Conservation (phyloP, 2,797 vertebrate genomes). For the Neopelma chrysocephalum region DNA sequence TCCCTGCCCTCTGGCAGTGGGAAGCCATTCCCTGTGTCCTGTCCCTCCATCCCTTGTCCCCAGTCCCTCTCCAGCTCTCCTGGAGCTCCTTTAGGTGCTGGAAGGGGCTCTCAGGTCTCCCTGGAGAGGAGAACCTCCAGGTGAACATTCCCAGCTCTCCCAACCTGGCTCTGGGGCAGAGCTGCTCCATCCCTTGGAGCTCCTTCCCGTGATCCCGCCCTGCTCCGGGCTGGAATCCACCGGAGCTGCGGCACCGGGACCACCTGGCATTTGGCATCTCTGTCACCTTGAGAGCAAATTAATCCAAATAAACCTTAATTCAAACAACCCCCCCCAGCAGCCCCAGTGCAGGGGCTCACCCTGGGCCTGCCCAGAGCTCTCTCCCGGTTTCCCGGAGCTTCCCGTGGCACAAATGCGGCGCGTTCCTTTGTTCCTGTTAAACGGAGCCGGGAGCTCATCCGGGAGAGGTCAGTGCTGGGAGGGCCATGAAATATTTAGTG, state of each 20-base stretch:
- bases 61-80: no score
- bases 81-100: no score
- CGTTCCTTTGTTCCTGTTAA: not conserved
- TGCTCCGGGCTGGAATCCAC: not conserved
- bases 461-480: not conserved
- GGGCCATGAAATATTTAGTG: conserved; percentile 41
- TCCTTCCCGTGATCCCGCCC: not conserved
- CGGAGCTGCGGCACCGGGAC: not conserved
- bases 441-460: not conserved
- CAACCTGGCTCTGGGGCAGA: not conserved
- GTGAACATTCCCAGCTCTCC: not conserved
- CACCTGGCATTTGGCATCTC: not conserved
- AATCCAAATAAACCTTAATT: not conserved
- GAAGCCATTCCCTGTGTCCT: no score
- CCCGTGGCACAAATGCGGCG: not conserved
- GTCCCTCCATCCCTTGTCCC: no score
- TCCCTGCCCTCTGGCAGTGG: no score
- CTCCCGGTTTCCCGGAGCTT: not conserved
- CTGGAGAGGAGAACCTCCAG: not conserved
- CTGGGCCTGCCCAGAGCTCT: not conserved
- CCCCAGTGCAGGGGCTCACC: not conserved
- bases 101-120: no score
- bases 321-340: not conserved
- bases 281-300: not conserved
- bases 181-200: not conserved